These are phyloP conservation scores for Matsumurasca onukii DNA, from an alignment of 1,140 invertebrate species.

Conservation along the genomic window DNA sequence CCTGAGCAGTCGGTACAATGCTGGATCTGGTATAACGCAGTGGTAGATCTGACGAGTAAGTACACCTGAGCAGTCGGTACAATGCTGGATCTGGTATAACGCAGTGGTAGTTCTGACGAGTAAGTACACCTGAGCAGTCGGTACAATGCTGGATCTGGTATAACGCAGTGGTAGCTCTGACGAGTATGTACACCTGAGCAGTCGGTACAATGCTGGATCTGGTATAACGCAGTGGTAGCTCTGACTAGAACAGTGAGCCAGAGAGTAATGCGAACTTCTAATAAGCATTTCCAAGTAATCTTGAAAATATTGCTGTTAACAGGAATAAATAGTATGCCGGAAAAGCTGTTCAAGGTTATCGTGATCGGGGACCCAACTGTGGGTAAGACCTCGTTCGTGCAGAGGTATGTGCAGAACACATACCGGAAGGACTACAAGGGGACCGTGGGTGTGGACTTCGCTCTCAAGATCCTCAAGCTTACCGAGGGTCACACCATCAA, in stretches of 20 bases:
- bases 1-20: no score
- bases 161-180: no score
- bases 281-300: constrained; percentile 32
- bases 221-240: constrained; percentile 2
- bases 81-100: no score
- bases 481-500: constrained; percentile 57
- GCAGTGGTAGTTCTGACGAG: no score
- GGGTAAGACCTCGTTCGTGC: constrained; percentile 56
- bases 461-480: constrained; percentile 60
- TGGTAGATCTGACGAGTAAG: no score
- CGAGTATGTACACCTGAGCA: no score
- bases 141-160: no score
- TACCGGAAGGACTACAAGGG: constrained; percentile 55
- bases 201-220: not conserved
- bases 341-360: constrained; percentile 56
- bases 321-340: constrained; percentile 39
- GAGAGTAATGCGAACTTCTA: constrained; percentile 41
- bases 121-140: no score
- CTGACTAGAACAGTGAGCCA: constrained; percentile 40
- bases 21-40: no score
- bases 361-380: constrained; percentile 56
- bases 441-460: constrained; percentile 61
- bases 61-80: no score
- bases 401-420: constrained; percentile 53
- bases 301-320: constrained; percentile 15